These are phyloP conservation scores for Brenthis hecate DNA, from an alignment of 2,888 invertebrate genomes.

Conservation along the genomic window DNA sequence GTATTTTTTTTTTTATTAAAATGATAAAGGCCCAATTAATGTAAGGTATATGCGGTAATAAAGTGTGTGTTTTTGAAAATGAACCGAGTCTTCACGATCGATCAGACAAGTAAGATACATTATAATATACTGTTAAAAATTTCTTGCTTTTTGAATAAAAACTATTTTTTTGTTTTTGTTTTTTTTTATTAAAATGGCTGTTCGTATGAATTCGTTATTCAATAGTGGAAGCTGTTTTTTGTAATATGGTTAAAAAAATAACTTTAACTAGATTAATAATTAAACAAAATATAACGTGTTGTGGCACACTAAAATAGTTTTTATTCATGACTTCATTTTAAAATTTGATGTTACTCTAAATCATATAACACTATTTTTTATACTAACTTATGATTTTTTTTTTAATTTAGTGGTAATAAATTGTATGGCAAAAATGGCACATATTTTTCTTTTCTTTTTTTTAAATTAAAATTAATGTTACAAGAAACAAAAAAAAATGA, in stretches of 20 bases:
- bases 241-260: too few relatives aligned
- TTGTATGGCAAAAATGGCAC: background rate
- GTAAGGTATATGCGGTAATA: too few relatives aligned
- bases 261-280: too few relatives aligned
- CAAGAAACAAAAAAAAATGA: too few relatives aligned
- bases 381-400: slow-evolving; percentile 15
- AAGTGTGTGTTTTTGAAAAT: slow-evolving; percentile 35
- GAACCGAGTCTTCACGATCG: slow-evolving; percentile 28
- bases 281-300: too few relatives aligned
- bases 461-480: too few relatives aligned
- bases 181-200: background rate
- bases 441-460: background rate
- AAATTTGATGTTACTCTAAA: background rate
- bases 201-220: too few relatives aligned
- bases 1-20: too few relatives aligned
- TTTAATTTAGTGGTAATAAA: slow-evolving; percentile 15
- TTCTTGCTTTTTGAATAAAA: slow-evolving; percentile 20
- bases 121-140: slow-evolving; percentile 3
- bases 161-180: slow-evolving; percentile 12
- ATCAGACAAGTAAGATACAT: slow-evolving; percentile 30
- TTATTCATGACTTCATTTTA: background rate
- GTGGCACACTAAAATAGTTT: slow-evolving; percentile 8
- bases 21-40: too few relatives aligned
- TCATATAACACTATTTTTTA: background rate
- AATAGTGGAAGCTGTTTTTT: too few relatives aligned